A percentile compares a stretch with the other conserved stretches of the same genome.
These are phyloP conservation scores for Microctenopoma stevenorrisi DNA, from an alignment of 2,797 vertebrate species.

Conservation along the genomic window DNA sequence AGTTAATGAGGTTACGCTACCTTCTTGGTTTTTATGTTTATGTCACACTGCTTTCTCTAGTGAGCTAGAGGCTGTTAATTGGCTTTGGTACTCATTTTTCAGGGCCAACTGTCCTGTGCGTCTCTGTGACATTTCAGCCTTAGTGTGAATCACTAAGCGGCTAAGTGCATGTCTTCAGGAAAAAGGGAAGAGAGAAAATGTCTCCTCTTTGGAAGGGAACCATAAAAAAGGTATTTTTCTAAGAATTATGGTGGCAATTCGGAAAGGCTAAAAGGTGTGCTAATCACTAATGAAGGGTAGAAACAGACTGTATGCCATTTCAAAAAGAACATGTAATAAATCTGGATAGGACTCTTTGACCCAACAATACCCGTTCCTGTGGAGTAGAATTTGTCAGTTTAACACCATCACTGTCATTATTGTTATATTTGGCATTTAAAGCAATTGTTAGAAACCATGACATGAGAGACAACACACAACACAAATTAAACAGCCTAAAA, in stretches of 20 bases:
- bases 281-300: constrained; percentile 80
- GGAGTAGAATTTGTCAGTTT: constrained; percentile 75
- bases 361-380: constrained; percentile 67
- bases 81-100: constrained; percentile 61
- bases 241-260: constrained; percentile 78
- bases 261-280: constrained; percentile 77
- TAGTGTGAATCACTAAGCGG: constrained; percentile 69
- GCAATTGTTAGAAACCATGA: constrained; percentile 40
- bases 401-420: constrained; percentile 78
- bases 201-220: constrained; percentile 66
- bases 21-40: constrained; percentile 72
- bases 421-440: constrained; percentile 79
- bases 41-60: constrained; percentile 67
- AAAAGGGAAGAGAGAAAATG: constrained; percentile 52
- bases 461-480: constrained; percentile 23
- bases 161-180: constrained; percentile 68
- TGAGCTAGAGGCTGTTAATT: constrained; percentile 75
- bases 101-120: constrained; percentile 57
- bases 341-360: constrained; percentile 75
- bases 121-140: constrained; percentile 78
- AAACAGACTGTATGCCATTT: constrained; percentile 80
- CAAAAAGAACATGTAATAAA: constrained; percentile 78
- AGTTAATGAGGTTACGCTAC: constrained; percentile 77
- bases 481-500: constrained; percentile 61
- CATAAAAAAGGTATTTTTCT: constrained; percentile 80